Conservation (phyloP, 2,797 vertebrate genomes). For the Prionace glauca region DNA sequence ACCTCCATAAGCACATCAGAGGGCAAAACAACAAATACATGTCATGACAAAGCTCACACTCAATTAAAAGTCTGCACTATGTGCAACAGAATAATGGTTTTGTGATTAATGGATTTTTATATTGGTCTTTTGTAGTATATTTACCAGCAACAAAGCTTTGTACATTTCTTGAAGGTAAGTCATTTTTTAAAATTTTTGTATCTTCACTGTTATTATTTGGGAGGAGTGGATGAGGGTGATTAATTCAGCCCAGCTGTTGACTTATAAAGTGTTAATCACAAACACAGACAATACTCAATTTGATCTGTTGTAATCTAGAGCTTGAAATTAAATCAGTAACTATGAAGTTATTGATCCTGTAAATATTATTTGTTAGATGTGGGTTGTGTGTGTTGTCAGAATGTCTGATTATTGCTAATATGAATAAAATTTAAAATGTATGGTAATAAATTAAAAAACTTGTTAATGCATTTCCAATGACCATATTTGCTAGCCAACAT, state of each 20-base stretch:
- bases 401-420: background rate
- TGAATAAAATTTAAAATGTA: background rate
- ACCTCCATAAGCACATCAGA: background rate
- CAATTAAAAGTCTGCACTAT: background rate
- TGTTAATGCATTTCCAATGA: background rate
- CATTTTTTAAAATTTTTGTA: background rate
- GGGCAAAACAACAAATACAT: background rate
- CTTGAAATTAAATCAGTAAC: background rate
- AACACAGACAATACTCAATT: background rate
- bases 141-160: background rate
- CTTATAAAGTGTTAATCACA: background rate
- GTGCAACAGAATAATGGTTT: background rate
- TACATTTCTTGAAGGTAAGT: background rate
- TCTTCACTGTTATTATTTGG: background rate
- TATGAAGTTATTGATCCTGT: background rate
- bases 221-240: background rate
- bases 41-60: background rate
- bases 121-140: background rate
- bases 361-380: background rate
- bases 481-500: background rate
- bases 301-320: background rate
- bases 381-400: background rate
- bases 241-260: background rate
- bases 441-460: background rate
- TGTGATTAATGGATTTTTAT: background rate